phyloP scores from a whole-genome alignment of 2,113 vertebrate species.

The Scopus umbretta region DNA sequence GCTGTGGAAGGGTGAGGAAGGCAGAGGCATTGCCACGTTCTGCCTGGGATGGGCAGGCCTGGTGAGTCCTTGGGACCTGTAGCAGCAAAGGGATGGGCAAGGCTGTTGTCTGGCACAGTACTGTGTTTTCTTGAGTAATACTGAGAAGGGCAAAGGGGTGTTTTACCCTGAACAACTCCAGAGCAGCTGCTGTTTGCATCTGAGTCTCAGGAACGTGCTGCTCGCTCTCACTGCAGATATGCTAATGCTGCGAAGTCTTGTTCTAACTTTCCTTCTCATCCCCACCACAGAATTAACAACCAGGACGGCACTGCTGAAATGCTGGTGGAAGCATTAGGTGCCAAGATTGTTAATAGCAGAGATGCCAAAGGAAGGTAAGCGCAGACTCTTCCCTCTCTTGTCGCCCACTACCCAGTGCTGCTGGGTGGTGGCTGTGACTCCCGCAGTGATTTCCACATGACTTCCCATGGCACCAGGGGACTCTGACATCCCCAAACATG shows the following conservation, averaged over 20 bases:
- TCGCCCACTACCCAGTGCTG: accelerated
- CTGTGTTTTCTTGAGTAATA: background rate
- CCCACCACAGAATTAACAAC: constrained; percentile 83
- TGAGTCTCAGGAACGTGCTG: accelerated
- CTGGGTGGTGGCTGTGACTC: background rate
- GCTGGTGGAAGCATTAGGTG: constrained; percentile 85
- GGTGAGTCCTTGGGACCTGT: background rate
- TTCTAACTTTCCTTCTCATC: background rate
- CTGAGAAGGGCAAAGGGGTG: background rate
- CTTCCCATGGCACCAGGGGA: background rate
- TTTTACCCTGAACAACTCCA: background rate
- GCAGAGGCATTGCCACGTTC: background rate
- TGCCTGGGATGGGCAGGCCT: background rate
- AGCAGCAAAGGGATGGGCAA: background rate
- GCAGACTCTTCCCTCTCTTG: accelerated
- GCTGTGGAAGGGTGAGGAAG: background rate
- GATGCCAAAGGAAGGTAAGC: constrained; percentile 95
- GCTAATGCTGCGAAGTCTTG: background rate
- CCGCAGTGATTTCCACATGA: accelerated
- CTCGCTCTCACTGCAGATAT: accelerated
- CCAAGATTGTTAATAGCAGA: constrained; percentile 85
- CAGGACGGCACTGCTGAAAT: constrained; percentile 89
- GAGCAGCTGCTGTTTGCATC: background rate
- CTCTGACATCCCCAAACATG: accelerated
- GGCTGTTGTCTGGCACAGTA: background rate